Evolutionary conservation across 2,888 invertebrate genomes (phyloP).

Genomic region (Sinodicranocentrus sp.): DNA sequence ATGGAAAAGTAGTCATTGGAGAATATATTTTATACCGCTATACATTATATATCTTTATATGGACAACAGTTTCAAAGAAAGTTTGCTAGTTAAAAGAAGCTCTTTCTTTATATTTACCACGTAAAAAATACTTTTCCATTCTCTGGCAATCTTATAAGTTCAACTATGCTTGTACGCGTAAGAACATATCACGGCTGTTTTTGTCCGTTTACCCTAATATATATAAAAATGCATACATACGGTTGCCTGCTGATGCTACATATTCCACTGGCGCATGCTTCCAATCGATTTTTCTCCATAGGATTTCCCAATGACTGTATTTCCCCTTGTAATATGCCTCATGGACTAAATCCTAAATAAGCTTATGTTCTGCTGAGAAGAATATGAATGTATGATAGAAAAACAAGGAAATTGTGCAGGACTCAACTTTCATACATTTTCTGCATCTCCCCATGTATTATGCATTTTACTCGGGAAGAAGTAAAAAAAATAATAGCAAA

Average conservation of each 20-base stretch:
- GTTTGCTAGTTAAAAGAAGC: no score
- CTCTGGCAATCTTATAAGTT: no score
- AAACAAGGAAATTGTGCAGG: no score
- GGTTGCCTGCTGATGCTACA: no score
- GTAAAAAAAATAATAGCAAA: background rate
- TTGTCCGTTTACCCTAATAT: no score
- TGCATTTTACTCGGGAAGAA: background rate
- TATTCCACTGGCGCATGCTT: slow-evolving; percentile 65
- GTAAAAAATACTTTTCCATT: no score
- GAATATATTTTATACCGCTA: background rate
- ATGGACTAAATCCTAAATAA: no score
- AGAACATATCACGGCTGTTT: no score
- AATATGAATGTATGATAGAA: no score
- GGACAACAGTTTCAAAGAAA: background rate
- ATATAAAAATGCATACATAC: background rate
- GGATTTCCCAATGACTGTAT: slow-evolving; percentile 62
- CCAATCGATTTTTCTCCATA: slow-evolving; percentile 59
- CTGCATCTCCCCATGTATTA: background rate
- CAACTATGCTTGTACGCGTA: no score
- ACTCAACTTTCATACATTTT: background rate
- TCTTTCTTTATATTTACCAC: no score
- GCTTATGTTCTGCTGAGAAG: no score
- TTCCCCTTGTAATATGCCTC: background rate
- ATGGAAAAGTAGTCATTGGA: background rate
- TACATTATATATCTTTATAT: background rate